Evolutionary conservation across 2,888 invertebrate species (phyloP), one percentile per base, ranked within the genome.

Genomic region (Dicranocentrus wangi): DNA sequence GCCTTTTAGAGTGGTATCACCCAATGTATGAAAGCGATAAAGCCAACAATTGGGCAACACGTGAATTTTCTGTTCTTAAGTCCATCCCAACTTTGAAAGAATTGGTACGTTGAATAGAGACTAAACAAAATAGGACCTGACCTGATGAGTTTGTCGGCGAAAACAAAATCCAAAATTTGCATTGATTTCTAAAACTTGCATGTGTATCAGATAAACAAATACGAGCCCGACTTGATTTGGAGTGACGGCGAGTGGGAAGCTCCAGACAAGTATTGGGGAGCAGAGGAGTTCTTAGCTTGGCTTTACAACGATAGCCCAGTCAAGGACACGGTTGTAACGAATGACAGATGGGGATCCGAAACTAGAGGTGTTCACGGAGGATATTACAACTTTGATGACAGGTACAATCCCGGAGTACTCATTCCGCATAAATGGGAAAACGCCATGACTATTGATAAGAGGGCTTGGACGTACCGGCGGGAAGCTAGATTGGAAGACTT

Each of bases 361-460:
- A 51, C 19, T 51, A 3, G 32, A 87, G 80, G 90, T 61, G 84
- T 88, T 10, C 90, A 90, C 84, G 90, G 90, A 1, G 89, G 89
- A 1, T 90, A 87, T 84, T 87, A 88, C 82, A 89, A 89, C 23
- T 89, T 88, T 84, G 68, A 83, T 3, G 90, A 90, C 83, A 87
- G 88, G 71, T 90, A 87, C 80, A 89, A 89, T 85, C 89, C 89
- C 85, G 88, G 88, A 58, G 83, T 78, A 27, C 84, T 87, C 28
- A 87, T 87, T 72, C 83, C 82, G 1, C 89, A 88, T 72, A 91
- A 91, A 86, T 91, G 90, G 90, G 91, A 91, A 86, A 90, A 90
- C 86, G 89, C 89, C 75, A 89, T 90, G 89, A 90, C 90, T 0
- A 87, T 91, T 51, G 90, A 91, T 84, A 87, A 87, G 68, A 61